A percentile compares a stretch with the other conserved stretches of the same genome.
phyloP scores from a whole-genome alignment of 2,888 invertebrate genomes.

The Podotricha telesiphe region DNA sequence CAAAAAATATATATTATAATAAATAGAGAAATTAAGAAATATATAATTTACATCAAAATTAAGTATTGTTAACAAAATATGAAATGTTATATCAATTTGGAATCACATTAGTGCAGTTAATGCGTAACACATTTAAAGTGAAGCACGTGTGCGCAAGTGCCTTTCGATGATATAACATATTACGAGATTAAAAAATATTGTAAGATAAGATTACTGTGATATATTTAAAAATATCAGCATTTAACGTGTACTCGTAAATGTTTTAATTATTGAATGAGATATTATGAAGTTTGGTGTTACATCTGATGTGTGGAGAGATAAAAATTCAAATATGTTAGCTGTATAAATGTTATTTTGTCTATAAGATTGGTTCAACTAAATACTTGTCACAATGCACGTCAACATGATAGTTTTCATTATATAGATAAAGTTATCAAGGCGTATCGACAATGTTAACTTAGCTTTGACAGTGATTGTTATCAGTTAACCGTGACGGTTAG shows the following conservation, averaged over 20 bases:
- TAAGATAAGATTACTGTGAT: conserved; percentile 3
- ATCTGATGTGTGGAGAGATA: background rate
- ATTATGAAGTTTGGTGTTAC: background rate
- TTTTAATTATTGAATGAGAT: background rate
- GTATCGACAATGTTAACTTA: conserved; percentile 32
- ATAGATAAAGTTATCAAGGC: conserved; percentile 23
- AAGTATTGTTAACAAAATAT: background rate
- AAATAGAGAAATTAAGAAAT: background rate
- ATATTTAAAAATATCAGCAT: conserved; percentile 14
- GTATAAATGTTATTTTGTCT: too few relatives aligned
- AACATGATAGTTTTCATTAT: conserved; percentile 13
- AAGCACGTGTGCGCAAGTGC: conserved; percentile 8
- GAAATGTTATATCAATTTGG: conserved; percentile 1
- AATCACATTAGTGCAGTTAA: background rate
- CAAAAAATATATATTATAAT: background rate
- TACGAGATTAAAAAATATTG: conserved; percentile 30
- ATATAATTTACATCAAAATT: background rate
- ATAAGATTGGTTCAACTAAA: background rate
- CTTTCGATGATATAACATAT: conserved; percentile 26
- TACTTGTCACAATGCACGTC: conserved; percentile 20
- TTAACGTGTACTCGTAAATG: background rate
- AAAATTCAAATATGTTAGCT: background rate
- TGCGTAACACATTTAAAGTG: background rate
- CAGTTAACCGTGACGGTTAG: conserved; percentile 36
- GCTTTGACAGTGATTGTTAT: conserved; percentile 39